Evolutionary conservation across 2,888 invertebrate species (phyloP).

Genomic region (Halictus ligatus): DNA sequence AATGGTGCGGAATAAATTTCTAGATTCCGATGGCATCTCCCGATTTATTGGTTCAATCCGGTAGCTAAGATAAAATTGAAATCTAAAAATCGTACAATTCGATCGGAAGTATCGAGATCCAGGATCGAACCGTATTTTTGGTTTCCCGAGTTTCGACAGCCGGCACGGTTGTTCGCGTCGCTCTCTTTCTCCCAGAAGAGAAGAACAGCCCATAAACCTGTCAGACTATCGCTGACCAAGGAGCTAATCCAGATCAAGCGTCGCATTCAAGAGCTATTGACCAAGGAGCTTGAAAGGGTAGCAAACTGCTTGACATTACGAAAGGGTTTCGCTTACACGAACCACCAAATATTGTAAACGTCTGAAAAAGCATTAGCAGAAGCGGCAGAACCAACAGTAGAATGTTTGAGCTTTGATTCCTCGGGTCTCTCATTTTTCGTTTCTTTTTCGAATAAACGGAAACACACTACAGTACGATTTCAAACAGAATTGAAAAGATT

Average conservation of each 20-base stretch:
- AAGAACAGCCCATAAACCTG: not conserved
- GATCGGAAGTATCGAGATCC: not conserved
- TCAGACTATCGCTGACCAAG: slow-evolving; percentile 17
- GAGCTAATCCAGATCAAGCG: slow-evolving; percentile 10
- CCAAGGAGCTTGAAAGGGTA: slow-evolving; percentile 12
- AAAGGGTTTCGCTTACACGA: slow-evolving; percentile 7
- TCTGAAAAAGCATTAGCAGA: not conserved
- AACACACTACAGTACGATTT: not conserved
- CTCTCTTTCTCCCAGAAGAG: not conserved
- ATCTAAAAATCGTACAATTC: not conserved
- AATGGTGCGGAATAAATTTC: too few relatives aligned
- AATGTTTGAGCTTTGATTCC: not conserved
- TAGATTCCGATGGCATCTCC: too few relatives aligned
- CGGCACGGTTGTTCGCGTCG: not conserved
- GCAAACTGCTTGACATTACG: slow-evolving; percentile 17
- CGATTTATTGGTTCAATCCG: not conserved
- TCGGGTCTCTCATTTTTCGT: not conserved
- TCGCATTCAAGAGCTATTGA: slow-evolving; percentile 9
- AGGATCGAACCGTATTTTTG: not conserved
- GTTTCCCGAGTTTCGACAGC: not conserved
- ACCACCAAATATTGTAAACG: slow-evolving; percentile 11
- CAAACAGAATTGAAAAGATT: not conserved
- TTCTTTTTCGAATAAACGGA: not conserved
- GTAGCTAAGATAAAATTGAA: not conserved
- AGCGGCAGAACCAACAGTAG: not conserved